These are phyloP conservation scores for Rhysida immarginata DNA, from an alignment of 1,140 invertebrate species.

Conservation along the genomic window DNA sequence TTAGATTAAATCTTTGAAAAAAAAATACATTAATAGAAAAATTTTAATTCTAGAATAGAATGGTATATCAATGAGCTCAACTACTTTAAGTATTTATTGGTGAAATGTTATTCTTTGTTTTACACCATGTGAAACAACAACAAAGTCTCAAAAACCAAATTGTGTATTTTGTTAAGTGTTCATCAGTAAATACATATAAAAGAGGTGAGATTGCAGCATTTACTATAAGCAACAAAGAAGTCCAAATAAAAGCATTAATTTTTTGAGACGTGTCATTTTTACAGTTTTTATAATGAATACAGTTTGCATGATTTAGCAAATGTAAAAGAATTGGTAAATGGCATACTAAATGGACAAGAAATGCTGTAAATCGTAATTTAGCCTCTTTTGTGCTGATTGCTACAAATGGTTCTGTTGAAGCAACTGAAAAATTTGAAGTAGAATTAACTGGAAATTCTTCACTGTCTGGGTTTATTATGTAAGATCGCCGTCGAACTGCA, in stretches of 20 bases:
- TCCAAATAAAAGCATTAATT: slow-evolving; percentile 15
- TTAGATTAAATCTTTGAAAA: too few relatives aligned
- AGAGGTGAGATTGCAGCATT: slow-evolving; percentile 16
- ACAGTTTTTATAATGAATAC: slow-evolving; percentile 6
- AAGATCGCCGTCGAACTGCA: background rate
- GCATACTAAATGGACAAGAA: slow-evolving; percentile 12
- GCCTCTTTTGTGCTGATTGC: background rate
- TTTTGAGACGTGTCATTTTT: slow-evolving; percentile 5
- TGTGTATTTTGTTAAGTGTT: slow-evolving; percentile 1
- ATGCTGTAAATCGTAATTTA: slow-evolving; percentile 10
- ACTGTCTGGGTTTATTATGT: slow-evolving; percentile 2
- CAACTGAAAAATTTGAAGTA: background rate
- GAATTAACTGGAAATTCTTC: slow-evolving; percentile 16
- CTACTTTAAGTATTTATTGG: too few relatives aligned
- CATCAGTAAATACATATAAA: slow-evolving; percentile 7
- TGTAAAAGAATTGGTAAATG: slow-evolving; percentile 14
- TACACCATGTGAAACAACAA: background rate
- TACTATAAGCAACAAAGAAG: slow-evolving; percentile 14
- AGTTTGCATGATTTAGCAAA: slow-evolving; percentile 13
- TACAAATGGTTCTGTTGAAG: background rate
- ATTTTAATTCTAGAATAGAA: too few relatives aligned
- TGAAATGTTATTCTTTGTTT: background rate
- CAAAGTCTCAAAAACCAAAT: slow-evolving; percentile 2
- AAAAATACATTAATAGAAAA: too few relatives aligned
- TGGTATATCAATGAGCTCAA: too few relatives aligned